Percentiles rank a stretch among this genome's conserved stretches.
These are phyloP conservation scores for Leptoclinus maculatus DNA, from an alignment of 2,797 vertebrate species.

Conservation along the genomic window DNA sequence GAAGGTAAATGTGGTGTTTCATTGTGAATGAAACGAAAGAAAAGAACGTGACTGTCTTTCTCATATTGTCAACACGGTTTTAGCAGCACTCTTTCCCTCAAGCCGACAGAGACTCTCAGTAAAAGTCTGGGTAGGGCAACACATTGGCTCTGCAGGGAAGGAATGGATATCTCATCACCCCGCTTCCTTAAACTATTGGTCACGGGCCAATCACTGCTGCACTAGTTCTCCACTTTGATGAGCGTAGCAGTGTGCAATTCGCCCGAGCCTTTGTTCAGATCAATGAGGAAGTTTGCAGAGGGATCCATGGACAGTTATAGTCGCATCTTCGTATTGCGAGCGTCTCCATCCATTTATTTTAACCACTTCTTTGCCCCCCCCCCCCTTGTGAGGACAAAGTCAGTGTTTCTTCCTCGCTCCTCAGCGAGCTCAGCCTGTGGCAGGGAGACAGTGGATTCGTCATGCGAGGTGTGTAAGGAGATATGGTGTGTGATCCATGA, in stretches of 20 bases:
- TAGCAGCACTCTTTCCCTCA: neutral
- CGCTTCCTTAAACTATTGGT: constrained; percentile 64
- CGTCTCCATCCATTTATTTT: neutral
- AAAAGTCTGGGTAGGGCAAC: constrained; percentile 38
- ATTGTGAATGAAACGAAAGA: neutral
- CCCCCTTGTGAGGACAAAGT: constrained; percentile 44
- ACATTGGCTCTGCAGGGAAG: constrained; percentile 58
- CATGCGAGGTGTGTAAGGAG: constrained; percentile 74
- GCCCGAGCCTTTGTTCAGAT: constrained; percentile 28
- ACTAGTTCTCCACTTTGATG: constrained; percentile 41
- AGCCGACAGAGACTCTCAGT: neutral
- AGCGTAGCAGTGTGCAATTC: constrained; percentile 42
- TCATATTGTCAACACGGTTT: neutral
- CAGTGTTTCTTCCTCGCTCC: constrained; percentile 31
- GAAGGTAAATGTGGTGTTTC: neutral
- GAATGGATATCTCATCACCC: constrained; percentile 70
- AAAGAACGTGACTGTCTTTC: neutral
- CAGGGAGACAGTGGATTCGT: constrained; percentile 61
- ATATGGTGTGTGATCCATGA: constrained; percentile 75
- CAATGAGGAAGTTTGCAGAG: constrained; percentile 12
- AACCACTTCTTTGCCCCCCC: constrained; percentile 10
- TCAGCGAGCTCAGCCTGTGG: constrained; percentile 60
- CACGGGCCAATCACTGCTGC: constrained; percentile 44
- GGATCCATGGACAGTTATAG: constrained; percentile 13
- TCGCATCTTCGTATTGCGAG: constrained; percentile 12